Base-by-base conservation (phyloP, 2,113 vertebrate genomes). In the Nerophis ophidion region DNA sequence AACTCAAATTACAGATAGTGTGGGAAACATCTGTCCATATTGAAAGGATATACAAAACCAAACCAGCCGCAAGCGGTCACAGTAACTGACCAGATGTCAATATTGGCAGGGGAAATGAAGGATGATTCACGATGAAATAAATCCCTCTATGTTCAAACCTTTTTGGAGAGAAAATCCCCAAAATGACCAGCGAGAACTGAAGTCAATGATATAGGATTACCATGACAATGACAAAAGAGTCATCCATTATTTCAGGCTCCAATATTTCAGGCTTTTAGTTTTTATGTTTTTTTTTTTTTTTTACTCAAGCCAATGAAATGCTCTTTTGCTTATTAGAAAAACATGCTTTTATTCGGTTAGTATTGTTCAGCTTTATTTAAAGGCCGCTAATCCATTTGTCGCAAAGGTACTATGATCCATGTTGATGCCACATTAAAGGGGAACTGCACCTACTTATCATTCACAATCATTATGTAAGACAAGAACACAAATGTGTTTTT, bases 1-100 rank as follows among this genome's bases (percentile, higher is more conserved):
- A 71, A 66, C 26, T 68, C 51, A 57, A 45, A 33, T 57, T 65
- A 65, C 58, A 68, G 63, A 79, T 45, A 48, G 48, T 48, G 42
- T 53, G 60, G 68, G 48, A 65, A 66, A 72, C 59, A 59, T 70
- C 53, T 59, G 12, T 47, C 46, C 46, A 46, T 47, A 72, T 71
- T 38, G 54, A 63, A 50, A 42, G 9, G 55, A 62, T 67, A 51
- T 53, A 49, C 34, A 48, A 61, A 55, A 63, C 10, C 36, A 4
- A 63, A 63, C 59, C 35, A 62, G 26, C 38, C 59, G 40, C 16
- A 57, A 61, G 57, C 5, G 35, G 35, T 47, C 0, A 15, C 38
- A 49, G 45, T 59, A 53, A 48, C 8, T 51, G 38, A 68, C 55
- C 52, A 54, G 34, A 38, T 55, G 52, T 55, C 52, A 38, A 38